Percentiles rank a stretch among this genome's conserved stretches.
These are phyloP conservation scores for Patiria miniata DNA, from an alignment of 35 echinoderm and acorn worm species.

Conservation along the genomic window DNA sequence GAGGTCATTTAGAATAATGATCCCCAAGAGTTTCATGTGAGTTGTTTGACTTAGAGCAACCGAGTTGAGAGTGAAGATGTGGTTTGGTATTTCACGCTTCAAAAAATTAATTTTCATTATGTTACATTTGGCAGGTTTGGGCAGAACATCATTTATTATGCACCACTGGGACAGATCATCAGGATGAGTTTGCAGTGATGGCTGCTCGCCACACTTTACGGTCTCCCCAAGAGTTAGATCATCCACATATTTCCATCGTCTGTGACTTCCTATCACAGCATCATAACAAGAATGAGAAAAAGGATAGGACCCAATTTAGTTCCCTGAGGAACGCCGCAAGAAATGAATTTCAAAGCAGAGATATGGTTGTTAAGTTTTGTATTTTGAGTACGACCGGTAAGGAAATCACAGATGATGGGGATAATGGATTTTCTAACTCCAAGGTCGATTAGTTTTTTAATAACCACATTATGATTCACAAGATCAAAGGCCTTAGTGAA, in stretches of 20 bases:
- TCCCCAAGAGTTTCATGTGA: background rate
- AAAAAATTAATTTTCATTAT: background rate
- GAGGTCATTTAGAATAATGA: background rate
- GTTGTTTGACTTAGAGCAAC: background rate
- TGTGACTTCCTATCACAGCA: no score
- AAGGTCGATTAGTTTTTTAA: background rate
- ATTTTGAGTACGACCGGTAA: no score
- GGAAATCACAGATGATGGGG: background rate
- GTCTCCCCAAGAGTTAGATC: no score
- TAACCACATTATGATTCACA: slow-evolving; percentile 36
- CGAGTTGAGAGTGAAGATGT: background rate
- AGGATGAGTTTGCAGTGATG: background rate
- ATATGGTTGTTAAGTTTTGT: background rate
- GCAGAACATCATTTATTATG: background rate
- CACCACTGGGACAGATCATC: background rate
- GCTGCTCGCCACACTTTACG: background rate
- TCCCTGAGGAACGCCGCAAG: background rate
- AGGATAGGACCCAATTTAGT: background rate
- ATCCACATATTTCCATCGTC: no score
- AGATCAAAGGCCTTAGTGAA: slow-evolving; percentile 34
- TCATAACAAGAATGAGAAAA: slow-evolving; percentile 3
- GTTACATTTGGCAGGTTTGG: slow-evolving; percentile 2
- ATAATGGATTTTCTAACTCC: background rate
- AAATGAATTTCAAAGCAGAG: background rate
- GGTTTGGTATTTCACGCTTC: background rate